Percentiles rank a stretch among this genome's conserved stretches.
Conservation (phyloP, 1,140 invertebrate genomes). For the Nixonia krombeini region DNA sequence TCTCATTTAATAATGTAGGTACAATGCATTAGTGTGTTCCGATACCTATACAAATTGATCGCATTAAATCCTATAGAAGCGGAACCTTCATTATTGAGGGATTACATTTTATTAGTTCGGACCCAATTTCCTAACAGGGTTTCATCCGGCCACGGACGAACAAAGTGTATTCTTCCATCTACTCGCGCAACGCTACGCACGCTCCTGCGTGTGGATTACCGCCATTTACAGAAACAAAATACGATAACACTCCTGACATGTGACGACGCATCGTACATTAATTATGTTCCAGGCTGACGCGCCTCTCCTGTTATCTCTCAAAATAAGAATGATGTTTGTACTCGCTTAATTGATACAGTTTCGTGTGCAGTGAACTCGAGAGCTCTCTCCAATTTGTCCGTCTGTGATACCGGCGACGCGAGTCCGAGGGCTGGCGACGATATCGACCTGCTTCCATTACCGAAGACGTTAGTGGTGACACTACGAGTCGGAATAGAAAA, state of each 20-base stretch:
- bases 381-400: background rate
- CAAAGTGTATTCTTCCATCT: background rate
- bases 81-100: conserved; percentile 70
- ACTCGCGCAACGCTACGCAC: too few relatives aligned
- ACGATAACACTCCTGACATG: too few relatives aligned
- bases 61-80: conserved; percentile 55
- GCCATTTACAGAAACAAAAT: too few relatives aligned
- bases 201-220: too few relatives aligned
- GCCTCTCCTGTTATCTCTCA: too few relatives aligned
- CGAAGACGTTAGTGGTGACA: conserved; percentile 32
- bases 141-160: conserved; percentile 4
- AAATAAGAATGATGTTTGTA: too few relatives aligned
- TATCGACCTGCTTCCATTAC: conserved; percentile 32
- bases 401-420: conserved; percentile 10
- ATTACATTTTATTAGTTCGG: conserved; percentile 73
- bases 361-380: too few relatives aligned
- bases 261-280: too few relatives aligned
- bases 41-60: conserved; percentile 38
- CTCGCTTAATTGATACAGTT: too few relatives aligned
- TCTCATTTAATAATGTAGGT: background rate
- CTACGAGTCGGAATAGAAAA: conserved; percentile 37
- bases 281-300: too few relatives aligned
- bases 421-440: conserved; percentile 8
- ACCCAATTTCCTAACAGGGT: conserved; percentile 33
- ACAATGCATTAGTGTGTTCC: conserved; percentile 1